These are phyloP conservation scores for Malurus cyaneus DNA, from an alignment of 2,113 vertebrate genomes.

Conservation along the genomic window DNA sequence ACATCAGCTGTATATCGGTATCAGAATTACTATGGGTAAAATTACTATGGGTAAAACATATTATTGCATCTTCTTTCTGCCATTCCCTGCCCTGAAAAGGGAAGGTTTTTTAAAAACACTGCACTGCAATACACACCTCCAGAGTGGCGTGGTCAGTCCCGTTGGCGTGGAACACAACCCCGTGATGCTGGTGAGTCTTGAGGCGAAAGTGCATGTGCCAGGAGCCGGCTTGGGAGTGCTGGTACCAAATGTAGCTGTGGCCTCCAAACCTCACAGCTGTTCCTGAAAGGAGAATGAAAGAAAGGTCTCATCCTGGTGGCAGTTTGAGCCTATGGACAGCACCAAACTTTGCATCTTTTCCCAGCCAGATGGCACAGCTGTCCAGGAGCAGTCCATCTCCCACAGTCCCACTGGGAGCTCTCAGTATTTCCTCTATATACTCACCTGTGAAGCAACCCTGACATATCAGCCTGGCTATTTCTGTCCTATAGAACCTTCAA, in stretches of 20 bases:
- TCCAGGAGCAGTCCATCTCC: not conserved
- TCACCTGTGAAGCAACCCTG: not conserved
- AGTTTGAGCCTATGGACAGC: not conserved
- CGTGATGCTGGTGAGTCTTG: slow-evolving; percentile 79
- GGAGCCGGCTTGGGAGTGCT: slow-evolving; percentile 57
- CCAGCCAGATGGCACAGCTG: not conserved
- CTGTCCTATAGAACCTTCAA: not conserved
- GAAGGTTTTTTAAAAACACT: not conserved
- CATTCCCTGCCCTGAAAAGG: not conserved
- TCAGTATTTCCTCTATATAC: not conserved
- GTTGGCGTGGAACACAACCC: slow-evolving; percentile 75
- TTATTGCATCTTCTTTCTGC: not conserved
- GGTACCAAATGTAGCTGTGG: slow-evolving; percentile 82
- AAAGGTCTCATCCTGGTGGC: not conserved
- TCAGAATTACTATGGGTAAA: not conserved
- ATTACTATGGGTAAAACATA: not conserved
- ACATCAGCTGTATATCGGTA: not conserved
- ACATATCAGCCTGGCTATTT: not conserved
- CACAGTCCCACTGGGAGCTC: not conserved
- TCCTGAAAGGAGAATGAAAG: slow-evolving; percentile 67
- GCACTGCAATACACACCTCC: slow-evolving; percentile 75
- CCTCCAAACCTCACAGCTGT: slow-evolving; percentile 84
- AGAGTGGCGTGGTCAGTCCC: slow-evolving; percentile 74
- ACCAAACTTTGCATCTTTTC: not conserved
- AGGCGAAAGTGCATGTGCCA: slow-evolving; percentile 83